phyloP scores from a whole-genome alignment of 2,888 invertebrate species.

The Meghimatium bilineatum region DNA sequence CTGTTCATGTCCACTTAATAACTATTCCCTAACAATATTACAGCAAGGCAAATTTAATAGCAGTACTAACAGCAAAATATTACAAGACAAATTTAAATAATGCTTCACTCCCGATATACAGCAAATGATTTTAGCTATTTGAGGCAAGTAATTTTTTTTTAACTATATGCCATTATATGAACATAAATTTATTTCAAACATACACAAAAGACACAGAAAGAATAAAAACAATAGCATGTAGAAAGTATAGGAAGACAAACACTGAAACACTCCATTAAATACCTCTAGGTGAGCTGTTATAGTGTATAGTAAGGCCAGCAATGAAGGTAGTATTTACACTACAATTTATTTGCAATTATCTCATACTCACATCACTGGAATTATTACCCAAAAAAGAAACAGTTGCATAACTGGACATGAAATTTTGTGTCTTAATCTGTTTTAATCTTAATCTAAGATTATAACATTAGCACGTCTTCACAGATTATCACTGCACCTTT shows the following conservation, averaged over 20 bases:
- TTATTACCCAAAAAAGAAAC: background rate
- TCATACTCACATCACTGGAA: background rate
- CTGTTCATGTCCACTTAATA: no score
- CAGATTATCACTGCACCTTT: background rate
- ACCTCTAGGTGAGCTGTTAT: no score
- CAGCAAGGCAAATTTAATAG: no score
- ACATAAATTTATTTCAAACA: no score
- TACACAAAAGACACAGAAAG: background rate
- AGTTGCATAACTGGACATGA: slow-evolving; percentile 1
- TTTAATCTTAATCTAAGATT: background rate
- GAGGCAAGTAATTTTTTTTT: no score
- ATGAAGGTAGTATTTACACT: background rate
- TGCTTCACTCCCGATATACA: no score
- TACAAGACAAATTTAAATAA: no score
- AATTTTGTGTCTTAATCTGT: background rate
- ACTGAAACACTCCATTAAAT: background rate
- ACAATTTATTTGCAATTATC: background rate
- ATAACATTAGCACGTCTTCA: background rate
- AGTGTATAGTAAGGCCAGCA: no score
- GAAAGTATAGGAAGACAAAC: background rate
- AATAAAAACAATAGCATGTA: background rate
- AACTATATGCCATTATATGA: no score
- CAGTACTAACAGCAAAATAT: no score
- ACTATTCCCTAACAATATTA: no score
- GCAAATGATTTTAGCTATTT: no score